Conservation (phyloP, 2,888 invertebrate species). For the Hirtodrosophila confusa region DNA sequence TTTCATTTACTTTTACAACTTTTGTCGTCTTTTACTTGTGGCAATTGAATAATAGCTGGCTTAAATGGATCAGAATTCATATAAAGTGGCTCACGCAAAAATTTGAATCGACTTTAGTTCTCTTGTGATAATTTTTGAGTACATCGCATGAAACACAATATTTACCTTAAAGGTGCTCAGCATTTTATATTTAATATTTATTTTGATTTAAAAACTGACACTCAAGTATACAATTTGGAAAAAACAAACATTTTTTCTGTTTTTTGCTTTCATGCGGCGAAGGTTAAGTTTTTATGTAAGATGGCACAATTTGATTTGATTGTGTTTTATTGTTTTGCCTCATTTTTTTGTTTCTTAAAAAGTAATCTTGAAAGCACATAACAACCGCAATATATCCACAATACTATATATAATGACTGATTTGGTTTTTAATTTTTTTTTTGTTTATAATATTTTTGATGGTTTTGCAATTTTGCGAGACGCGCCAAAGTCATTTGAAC, state of each 20-base stretch:
- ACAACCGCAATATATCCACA: slow-evolving; percentile 34
- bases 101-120: too few relatives aligned
- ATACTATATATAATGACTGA: slow-evolving; percentile 62
- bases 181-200: slow-evolving; percentile 13
- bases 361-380: slow-evolving; percentile 41
- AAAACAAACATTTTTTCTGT: slow-evolving; percentile 27
- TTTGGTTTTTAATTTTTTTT: slow-evolving; percentile 60
- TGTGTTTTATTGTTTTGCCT: slow-evolving; percentile 45
- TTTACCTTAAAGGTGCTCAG: background rate
- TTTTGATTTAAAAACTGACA: slow-evolving; percentile 20
- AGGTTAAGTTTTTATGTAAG: slow-evolving; percentile 75
- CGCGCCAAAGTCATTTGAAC: slow-evolving; percentile 68
- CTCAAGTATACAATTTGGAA: slow-evolving; percentile 11
- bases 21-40: slow-evolving; percentile 4
- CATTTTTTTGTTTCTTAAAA: slow-evolving; percentile 26
- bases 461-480: slow-evolving; percentile 54
- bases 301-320: slow-evolving; percentile 74
- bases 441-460: slow-evolving; percentile 19
- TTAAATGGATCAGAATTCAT: slow-evolving; percentile 47
- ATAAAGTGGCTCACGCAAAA: background rate
- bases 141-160: background rate
- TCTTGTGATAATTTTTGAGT: too few relatives aligned
- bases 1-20: slow-evolving; percentile 23
- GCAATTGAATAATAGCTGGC: slow-evolving; percentile 59
- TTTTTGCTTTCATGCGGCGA: slow-evolving; percentile 60